Evolutionary conservation across 2,888 invertebrate species (phyloP).

Genomic region (Rhamphomyia laevipes): DNA sequence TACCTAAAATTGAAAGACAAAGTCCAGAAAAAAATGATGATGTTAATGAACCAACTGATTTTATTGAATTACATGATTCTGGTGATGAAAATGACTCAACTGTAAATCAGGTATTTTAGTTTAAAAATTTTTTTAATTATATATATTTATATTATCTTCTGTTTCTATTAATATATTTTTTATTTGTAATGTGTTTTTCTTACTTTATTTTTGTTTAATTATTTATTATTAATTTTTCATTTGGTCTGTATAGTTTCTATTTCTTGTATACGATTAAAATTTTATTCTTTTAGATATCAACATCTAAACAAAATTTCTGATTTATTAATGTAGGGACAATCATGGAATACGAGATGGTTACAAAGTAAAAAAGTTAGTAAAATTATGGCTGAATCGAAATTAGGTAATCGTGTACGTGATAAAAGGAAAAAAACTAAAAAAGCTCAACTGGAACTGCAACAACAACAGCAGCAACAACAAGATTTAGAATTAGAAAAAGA

Average conservation of each 20-base stretch:
- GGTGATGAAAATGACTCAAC: slow-evolving; percentile 15
- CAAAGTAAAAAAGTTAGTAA: slow-evolving; percentile 47
- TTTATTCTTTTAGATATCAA: not conserved
- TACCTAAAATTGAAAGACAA: slow-evolving; percentile 2
- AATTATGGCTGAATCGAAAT: slow-evolving; percentile 43
- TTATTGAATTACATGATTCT: slow-evolving; percentile 17
- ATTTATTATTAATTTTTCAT: no score
- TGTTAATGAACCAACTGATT: not conserved
- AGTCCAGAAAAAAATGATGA: slow-evolving; percentile 14
- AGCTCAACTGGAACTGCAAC: slow-evolving; percentile 12
- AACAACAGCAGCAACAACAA: slow-evolving; percentile 5
- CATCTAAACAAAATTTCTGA: slow-evolving; percentile 2
- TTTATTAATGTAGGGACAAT: slow-evolving; percentile 22
- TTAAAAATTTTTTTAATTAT: not conserved
- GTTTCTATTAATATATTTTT: slow-evolving; percentile 1
- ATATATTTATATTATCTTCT: not conserved
- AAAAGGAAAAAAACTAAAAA: slow-evolving; percentile 41
- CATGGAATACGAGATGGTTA: slow-evolving; percentile 49
- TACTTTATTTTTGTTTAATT: no score
- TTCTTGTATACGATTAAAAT: no score
- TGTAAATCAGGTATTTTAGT: slow-evolving; percentile 2
- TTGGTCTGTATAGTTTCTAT: no score
- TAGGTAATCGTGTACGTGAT: slow-evolving; percentile 48
- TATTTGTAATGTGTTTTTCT: not conserved
- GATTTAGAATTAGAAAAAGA: slow-evolving; percentile 12